Percentiles rank a stretch among this genome's conserved stretches.
phyloP scores from a whole-genome alignment of 1,140 invertebrate genomes.

The Leptonema lineaticorne region DNA sequence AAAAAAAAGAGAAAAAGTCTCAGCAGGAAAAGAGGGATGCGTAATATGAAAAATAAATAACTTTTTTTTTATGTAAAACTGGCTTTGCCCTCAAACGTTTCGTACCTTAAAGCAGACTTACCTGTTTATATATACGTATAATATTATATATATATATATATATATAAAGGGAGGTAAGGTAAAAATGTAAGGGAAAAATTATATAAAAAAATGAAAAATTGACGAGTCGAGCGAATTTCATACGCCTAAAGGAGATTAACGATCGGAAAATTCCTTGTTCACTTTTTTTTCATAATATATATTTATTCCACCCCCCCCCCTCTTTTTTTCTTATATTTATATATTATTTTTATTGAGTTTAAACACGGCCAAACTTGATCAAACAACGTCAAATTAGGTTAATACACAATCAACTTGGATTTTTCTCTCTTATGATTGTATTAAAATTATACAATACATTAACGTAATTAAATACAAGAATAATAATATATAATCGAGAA shows the following conservation, averaged over 20 bases:
- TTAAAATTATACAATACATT: too few species aligned
- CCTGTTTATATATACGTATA: neutral
- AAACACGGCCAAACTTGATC: neutral
- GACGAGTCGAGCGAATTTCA: neutral
- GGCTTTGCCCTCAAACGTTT: neutral
- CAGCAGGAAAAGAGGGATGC: too few species aligned
- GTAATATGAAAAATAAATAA: neutral
- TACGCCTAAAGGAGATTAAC: neutral
- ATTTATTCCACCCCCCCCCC: neutral
- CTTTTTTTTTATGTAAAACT: neutral
- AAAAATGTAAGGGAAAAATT: too few species aligned
- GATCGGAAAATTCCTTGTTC: slow-evolving; percentile 1
- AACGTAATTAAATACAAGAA: too few species aligned
- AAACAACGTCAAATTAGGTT: neutral
- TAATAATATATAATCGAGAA: too few species aligned
- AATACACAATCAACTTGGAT: neutral
- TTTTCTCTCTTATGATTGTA: neutral
- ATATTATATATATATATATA: too few species aligned
- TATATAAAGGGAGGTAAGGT: too few species aligned
- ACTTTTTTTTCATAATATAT: too few species aligned
- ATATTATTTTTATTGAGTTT: neutral
- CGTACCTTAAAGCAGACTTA: neutral
- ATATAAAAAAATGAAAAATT: neutral
- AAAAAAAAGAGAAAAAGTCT: too few species aligned
- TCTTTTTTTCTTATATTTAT: neutral